A percentile compares a stretch with the other conserved stretches of the same genome.
Conservation (phyloP, 2,797 vertebrate species). For the Ptychobarbus kaznakovi region DNA sequence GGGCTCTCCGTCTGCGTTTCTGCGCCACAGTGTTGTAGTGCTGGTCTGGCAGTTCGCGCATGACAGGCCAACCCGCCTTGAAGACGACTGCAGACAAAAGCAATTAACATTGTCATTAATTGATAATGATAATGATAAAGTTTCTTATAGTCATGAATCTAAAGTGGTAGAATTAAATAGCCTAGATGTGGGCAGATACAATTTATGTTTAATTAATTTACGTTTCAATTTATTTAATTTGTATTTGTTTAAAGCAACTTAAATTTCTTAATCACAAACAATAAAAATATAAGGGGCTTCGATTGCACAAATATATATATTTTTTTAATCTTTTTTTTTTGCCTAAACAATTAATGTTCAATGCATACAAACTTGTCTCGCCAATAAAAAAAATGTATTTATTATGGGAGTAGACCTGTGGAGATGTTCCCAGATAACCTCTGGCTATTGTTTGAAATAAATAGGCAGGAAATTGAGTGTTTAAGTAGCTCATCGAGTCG, state of each 20-base stretch:
- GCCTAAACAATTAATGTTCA: conserved; percentile 9
- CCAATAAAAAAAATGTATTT: conserved; percentile 53
- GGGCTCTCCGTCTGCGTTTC: conserved; percentile 96
- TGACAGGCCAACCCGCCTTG: conserved; percentile 92
- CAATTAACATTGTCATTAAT: not conserved
- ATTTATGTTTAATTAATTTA: not conserved
- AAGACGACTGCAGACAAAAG: conserved; percentile 83
- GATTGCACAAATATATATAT: not conserved
- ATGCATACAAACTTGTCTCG: conserved; percentile 7
- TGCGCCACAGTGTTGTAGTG: conserved; percentile 97
- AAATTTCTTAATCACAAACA: not conserved
- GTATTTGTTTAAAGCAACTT: not conserved
- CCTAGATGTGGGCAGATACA: not conserved
- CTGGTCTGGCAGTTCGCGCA: conserved; percentile 98
- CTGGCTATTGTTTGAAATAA: conserved; percentile 62
- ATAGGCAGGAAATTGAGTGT: conserved; percentile 69
- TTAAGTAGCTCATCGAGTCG: conserved; percentile 59
- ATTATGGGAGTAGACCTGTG: conserved; percentile 44
- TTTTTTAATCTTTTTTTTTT: not conserved
- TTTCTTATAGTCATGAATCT: not conserved
- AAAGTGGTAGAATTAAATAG: not conserved
- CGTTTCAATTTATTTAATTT: not conserved
- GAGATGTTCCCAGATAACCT: conserved; percentile 57
- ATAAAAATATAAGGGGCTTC: not conserved
- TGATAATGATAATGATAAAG: not conserved